phyloP scores from a whole-genome alignment of 2,888 invertebrate species.

The Philereme transversata region DNA sequence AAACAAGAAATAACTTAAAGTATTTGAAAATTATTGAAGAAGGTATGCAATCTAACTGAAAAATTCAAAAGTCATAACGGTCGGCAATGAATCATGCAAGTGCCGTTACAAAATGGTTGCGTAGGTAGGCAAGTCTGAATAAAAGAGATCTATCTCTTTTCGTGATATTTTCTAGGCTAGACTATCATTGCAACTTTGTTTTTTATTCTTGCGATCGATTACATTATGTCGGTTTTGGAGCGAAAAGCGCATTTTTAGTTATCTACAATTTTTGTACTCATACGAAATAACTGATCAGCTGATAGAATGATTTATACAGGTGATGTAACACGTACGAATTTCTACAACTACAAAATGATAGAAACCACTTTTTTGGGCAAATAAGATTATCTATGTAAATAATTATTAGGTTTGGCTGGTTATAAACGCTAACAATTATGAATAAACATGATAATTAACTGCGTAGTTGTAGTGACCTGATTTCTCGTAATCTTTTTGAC shows the following conservation, averaged over 20 bases:
- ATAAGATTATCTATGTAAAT: conserved; percentile 1
- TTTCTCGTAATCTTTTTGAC: conserved; percentile 7
- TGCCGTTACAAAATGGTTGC: conserved; percentile 1
- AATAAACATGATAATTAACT: conserved; percentile 17
- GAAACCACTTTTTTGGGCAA: conserved; percentile 2
- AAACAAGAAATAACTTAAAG: too few relatives aligned
- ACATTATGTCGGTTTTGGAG: neutral
- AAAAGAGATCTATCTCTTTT: neutral
- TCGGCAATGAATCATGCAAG: conserved; percentile 13
- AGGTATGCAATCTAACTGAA: too few relatives aligned
- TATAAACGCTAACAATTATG: conserved; percentile 4
- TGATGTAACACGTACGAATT: conserved; percentile 6
- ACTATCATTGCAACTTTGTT: conserved; percentile 6
- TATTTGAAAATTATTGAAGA: neutral
- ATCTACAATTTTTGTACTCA: neutral
- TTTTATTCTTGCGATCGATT: neutral
- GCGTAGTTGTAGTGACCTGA: conserved; percentile 18
- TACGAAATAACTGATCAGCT: neutral
- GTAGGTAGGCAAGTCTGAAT: neutral
- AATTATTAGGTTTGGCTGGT: neutral
- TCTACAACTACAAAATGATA: conserved; percentile 1
- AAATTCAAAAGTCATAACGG: conserved; percentile 8
- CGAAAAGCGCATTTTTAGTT: neutral
- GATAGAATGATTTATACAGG: conserved; percentile 5
- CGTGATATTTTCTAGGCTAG: neutral